These are phyloP conservation scores for Syrphus vitripennis DNA, from an alignment of 2,888 invertebrate genomes.

Conservation along the genomic window DNA sequence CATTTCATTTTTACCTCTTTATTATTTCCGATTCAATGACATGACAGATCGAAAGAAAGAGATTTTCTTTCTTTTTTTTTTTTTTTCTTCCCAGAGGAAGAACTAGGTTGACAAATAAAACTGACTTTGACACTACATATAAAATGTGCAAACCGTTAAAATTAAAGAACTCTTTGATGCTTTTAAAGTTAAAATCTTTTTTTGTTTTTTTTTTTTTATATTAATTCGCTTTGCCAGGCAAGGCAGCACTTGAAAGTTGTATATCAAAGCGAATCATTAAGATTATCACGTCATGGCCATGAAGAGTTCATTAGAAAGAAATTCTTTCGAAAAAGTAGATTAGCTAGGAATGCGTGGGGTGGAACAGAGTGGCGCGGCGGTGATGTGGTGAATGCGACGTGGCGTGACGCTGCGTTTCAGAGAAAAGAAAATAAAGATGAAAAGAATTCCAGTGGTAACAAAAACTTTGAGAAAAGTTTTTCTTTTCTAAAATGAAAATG, in stretches of 20 bases:
- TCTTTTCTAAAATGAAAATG: conserved; percentile 40
- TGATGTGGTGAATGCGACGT: background rate
- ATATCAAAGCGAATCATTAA: conserved; percentile 66
- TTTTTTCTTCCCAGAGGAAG: conserved; percentile 1
- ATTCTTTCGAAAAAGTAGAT: conserved; percentile 54
- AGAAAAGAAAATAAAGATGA: conserved; percentile 58
- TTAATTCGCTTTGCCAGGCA: background rate
- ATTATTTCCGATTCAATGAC: conserved; percentile 56
- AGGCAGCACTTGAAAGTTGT: conserved; percentile 48
- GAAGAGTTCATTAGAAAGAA: conserved; percentile 66
- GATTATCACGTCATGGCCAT: conserved; percentile 63
- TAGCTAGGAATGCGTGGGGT: conserved; percentile 51
- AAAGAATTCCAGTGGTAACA: conserved; percentile 59
- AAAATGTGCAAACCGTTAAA: conserved; percentile 17
- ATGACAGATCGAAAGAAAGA: conserved; percentile 51
- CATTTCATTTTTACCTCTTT: conserved; percentile 33
- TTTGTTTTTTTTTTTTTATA: background rate
- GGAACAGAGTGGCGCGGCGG: background rate
- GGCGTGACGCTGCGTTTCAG: background rate
- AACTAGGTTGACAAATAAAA: conserved; percentile 57
- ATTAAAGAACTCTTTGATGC: conserved; percentile 19
- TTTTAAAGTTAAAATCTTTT: conserved; percentile 12
- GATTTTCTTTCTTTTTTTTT: conserved; percentile 13
- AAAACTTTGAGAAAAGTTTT: conserved; percentile 52
- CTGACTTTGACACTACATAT: conserved; percentile 39